Conservation (phyloP, 2,888 invertebrate genomes). For the Xylota sylvarum region DNA sequence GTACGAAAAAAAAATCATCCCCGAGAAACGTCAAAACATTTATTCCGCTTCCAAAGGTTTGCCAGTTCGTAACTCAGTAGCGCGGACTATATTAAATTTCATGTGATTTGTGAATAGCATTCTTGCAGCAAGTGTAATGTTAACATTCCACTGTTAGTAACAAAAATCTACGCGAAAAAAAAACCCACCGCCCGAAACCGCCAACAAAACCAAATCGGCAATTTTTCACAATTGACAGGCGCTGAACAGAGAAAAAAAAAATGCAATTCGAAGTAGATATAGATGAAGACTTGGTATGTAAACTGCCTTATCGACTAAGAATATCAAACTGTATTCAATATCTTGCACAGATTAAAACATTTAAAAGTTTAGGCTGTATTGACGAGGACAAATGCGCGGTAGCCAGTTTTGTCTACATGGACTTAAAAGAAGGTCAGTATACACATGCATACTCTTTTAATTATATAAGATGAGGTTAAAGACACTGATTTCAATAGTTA, state of each 20-base stretch:
- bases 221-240: background rate
- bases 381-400: constrained; percentile 85
- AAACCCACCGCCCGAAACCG: no score
- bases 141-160: no score
- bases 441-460: background rate
- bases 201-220: no score
- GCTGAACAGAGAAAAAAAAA: background rate
- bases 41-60: no score
- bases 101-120: no score
- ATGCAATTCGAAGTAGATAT: no score
- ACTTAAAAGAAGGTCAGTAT: constrained; percentile 86
- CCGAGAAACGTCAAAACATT: no score
- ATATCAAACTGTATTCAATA: constrained; percentile 31
- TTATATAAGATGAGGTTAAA: background rate
- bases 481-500: constrained; percentile 9
- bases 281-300: constrained; percentile 11
- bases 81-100: no score
- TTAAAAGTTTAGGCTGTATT: constrained; percentile 84
- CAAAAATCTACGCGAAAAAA: no score
- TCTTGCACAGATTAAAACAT: constrained; percentile 79
- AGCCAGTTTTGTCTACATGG: constrained; percentile 86
- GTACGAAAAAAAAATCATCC: no score
- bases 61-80: no score
- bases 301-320: constrained; percentile 26
- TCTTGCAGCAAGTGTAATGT: no score